Evolutionary conservation across 2,113 vertebrate genomes (phyloP).

Genomic region (Alouatta palliata): DNA sequence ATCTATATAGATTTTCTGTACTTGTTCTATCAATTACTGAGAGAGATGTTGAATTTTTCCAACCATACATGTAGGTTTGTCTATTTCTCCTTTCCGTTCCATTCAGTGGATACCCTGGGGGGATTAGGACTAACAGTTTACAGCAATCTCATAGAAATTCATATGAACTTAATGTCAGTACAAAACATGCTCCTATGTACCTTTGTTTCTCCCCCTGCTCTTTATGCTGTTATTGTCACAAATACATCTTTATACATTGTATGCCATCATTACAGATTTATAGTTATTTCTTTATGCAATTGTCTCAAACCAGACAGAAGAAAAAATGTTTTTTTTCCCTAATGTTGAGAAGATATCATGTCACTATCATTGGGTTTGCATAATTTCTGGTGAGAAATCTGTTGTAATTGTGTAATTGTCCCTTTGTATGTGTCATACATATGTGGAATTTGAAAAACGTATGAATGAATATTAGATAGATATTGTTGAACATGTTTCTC

Average conservation of each 20-base stretch:
- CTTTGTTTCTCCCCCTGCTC: not conserved
- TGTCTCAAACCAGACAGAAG: not conserved
- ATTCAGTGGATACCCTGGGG: not conserved
- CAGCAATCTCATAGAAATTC: not conserved
- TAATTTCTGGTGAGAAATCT: not conserved
- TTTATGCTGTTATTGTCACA: not conserved
- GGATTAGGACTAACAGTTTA: not conserved
- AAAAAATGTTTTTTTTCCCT: not conserved
- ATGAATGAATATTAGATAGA: not conserved
- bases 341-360: not conserved
- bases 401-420: not conserved
- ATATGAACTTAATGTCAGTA: not conserved
- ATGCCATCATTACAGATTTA: not conserved
- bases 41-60: not conserved
- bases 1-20: not conserved
- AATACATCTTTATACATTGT: not conserved
- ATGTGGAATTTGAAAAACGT: not conserved
- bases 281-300: not conserved
- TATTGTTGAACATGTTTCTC: not conserved
- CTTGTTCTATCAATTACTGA: not conserved
- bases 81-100: not conserved
- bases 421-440: not conserved
- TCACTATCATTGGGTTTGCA: not conserved
- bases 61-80: not conserved
- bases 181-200: not conserved